phyloP scores from a whole-genome alignment of 2,888 invertebrate species.

The Synergus itoensis region DNA sequence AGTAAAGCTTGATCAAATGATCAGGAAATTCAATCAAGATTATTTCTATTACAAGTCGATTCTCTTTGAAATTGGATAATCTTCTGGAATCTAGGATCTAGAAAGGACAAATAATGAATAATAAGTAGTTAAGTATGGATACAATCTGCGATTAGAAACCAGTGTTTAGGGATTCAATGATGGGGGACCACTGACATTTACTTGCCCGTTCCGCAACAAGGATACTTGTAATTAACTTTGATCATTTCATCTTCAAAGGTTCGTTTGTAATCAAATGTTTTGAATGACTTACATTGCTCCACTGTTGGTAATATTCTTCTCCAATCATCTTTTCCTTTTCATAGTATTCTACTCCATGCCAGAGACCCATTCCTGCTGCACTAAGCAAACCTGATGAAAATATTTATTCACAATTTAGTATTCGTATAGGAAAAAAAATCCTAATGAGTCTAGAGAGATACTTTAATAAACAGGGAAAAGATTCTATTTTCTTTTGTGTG shows the following conservation, averaged over 20 bases:
- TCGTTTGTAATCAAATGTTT: constrained; percentile 19
- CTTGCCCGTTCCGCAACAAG: neutral
- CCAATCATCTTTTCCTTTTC: constrained; percentile 96
- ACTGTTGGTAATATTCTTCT: constrained; percentile 94
- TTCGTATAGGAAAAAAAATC: too few relatives aligned
- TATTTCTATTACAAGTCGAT: neutral
- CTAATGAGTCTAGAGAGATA: too few relatives aligned
- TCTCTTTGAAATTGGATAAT: neutral
- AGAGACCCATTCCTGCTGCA: constrained; percentile 96
- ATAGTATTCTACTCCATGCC: constrained; percentile 97
- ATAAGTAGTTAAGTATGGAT: neutral
- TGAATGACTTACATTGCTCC: constrained; percentile 88
- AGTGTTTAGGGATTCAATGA: constrained; percentile 2
- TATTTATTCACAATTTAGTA: constrained; percentile 41
- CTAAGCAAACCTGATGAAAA: constrained; percentile 86
- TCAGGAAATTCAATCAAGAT: neutral
- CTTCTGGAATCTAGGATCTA: neutral
- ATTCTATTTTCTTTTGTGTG: too few relatives aligned
- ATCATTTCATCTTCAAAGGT: constrained; percentile 13
- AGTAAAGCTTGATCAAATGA: neutral
- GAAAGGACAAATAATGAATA: neutral
- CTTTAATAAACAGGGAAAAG: too few relatives aligned
- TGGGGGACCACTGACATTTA: neutral
- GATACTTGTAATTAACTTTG: constrained; percentile 18
- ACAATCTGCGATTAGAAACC: neutral